Percentiles rank a stretch among this genome's conserved stretches.
phyloP scores from a whole-genome alignment of 30 jellyfish, hydroid and myxozoan species.

The Cassiopea xamachana region DNA sequence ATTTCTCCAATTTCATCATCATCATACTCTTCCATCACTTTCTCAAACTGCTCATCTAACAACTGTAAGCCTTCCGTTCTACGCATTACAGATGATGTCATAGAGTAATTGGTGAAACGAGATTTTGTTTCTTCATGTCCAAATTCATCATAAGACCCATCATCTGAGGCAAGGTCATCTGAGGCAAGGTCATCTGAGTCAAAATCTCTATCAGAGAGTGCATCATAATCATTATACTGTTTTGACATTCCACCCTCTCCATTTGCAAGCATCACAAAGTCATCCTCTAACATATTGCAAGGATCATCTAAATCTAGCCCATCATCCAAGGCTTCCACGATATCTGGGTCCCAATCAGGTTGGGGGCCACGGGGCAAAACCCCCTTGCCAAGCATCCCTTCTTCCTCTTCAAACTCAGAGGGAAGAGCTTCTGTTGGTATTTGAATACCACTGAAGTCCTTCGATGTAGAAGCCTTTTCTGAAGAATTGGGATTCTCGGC shows the following conservation, averaged over 20 bases:
- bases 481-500: conserved; percentile 65
- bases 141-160: conserved; percentile 55
- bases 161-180: conserved; percentile 67
- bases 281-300: conserved; percentile 83
- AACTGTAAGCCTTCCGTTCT: conserved; percentile 82
- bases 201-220: conserved; percentile 30
- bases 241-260: conserved; percentile 20
- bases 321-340: conserved; percentile 93
- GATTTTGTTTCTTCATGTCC: conserved; percentile 84
- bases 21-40: conserved; percentile 90
- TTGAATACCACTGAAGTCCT: conserved; percentile 75
- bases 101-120: conserved; percentile 86
- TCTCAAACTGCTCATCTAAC: conserved; percentile 85
- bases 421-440: conserved; percentile 84
- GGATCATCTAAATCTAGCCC: conserved; percentile 93
- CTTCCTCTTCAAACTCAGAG: conserved; percentile 82
- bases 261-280: conserved; percentile 80
- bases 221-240: conserved; percentile 7
- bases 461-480: background rate
- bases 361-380: conserved; percentile 92
- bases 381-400: conserved; percentile 90
- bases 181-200: conserved; percentile 79
- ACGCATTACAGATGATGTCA: conserved; percentile 97
- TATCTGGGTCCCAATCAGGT: conserved; percentile 98
- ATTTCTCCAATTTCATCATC: conserved; percentile 91